phyloP scores from a whole-genome alignment of 2,797 vertebrate genomes.

The Florisuga fusca region DNA sequence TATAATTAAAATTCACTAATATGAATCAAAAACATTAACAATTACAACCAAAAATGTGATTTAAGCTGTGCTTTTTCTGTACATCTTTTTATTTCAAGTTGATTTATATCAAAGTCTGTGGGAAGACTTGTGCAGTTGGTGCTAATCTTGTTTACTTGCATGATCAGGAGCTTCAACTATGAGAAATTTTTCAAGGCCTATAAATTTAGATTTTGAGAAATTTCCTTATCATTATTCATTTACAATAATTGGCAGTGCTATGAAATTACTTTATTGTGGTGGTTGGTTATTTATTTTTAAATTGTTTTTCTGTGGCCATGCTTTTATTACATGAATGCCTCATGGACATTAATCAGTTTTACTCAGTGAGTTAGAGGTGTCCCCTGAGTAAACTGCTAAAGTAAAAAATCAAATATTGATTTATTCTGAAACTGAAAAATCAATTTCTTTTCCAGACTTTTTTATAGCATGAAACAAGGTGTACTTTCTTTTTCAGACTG shows the following conservation, averaged over 20 bases:
- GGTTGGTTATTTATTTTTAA: background rate
- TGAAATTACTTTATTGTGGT: background rate
- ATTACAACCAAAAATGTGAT: background rate
- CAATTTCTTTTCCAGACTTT: background rate
- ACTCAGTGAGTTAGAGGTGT: background rate
- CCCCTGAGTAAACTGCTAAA: background rate
- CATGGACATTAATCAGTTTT: background rate
- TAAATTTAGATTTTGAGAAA: background rate
- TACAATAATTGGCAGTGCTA: background rate
- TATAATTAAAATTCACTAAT: background rate
- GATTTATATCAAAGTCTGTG: background rate
- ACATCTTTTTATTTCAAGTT: background rate
- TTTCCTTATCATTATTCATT: background rate
- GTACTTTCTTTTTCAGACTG: background rate
- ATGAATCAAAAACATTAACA: background rate
- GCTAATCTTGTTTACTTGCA: background rate
- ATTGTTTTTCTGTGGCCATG: background rate
- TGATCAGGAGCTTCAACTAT: background rate
- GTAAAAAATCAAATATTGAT: conserved; percentile 16
- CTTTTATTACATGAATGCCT: background rate
- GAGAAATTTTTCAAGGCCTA: background rate
- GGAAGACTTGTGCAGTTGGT: fast-evolving
- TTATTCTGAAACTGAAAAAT: background rate
- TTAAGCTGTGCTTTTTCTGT: background rate
- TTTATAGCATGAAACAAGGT: background rate